Evolutionary conservation across 2,797 vertebrate species (phyloP), one percentile per base, ranked within the genome.

Genomic region (Ispidina picta): DNA sequence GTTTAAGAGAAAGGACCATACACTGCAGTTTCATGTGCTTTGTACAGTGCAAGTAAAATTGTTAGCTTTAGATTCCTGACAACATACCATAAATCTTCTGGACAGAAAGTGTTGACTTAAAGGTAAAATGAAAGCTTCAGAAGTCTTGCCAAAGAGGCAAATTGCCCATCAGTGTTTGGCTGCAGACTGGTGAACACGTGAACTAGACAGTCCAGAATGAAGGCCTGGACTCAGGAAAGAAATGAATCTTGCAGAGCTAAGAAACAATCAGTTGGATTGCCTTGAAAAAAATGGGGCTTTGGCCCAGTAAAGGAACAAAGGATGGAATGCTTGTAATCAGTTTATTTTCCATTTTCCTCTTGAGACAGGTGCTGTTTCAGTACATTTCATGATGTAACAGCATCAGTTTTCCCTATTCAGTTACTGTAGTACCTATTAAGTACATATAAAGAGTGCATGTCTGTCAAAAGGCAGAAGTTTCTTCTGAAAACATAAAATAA

Each of bases 71-170:
- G 68, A 70, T 78, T 92, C 22, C 39, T n/a, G 37, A 66, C 71
- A 73, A 60, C 62, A 54, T 86, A 58, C 29, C 33, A 20, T 79
- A 41, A 84, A 90, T 73, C 35, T 68, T 74, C 23, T 39, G 49
- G 16, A 41, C 68, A 55, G 44, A 70, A 86, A 74, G 52, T 33
- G 33, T 86, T 88, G 74, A 82, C 60, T 92, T 89, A 64, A 82
- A 91, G 48, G 70, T 90, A 49, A 91, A 95, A 70, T 10, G 41
- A 78, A 92, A 73, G 49, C 51, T 68, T 89, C n/a, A 56, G 60
- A 90, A 88, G 62, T 68, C 20, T 39, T 92, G 88, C 92, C 60
- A 70, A 70, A 43, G 56, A 68, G 64, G 41, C 64, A 66, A 16
- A 78, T 37, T 88, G 74, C 43, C 79, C 23, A 20, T 91, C 60